Evolutionary conservation across 2,797 vertebrate species (phyloP).

Genomic region (Psittacula echo): DNA sequence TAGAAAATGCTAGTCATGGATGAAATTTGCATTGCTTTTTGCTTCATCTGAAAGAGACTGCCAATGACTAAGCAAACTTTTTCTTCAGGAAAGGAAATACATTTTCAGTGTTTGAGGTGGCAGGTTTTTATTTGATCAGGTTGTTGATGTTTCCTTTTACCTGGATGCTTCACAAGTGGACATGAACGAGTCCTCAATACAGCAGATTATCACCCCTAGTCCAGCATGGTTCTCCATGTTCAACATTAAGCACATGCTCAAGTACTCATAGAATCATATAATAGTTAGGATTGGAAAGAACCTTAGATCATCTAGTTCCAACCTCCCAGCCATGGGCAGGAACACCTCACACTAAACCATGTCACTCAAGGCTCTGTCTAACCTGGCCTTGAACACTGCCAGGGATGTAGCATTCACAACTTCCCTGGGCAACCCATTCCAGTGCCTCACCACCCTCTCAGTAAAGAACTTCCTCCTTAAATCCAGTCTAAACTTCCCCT

Average conservation of each 20-base stretch:
- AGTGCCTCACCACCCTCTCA: too few relatives aligned
- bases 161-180: not conserved
- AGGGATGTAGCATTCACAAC: too few relatives aligned
- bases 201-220: not conserved
- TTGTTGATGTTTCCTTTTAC: not conserved
- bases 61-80: not conserved
- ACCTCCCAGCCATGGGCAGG: too few relatives aligned
- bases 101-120: not conserved
- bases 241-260: rapidly evolving
- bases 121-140: not conserved
- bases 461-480: too few relatives aligned
- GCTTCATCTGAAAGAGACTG: not conserved
- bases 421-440: too few relatives aligned
- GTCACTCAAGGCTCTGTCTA: too few relatives aligned
- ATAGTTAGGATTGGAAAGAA: too few relatives aligned
- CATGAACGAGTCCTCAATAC: rapidly evolving
- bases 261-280: too few relatives aligned
- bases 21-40: not conserved
- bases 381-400: too few relatives aligned
- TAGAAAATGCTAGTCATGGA: not conserved
- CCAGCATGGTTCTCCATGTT: rapidly evolving
- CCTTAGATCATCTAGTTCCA: too few relatives aligned
- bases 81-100: not conserved
- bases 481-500: too few relatives aligned
- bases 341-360: too few relatives aligned